Base-by-base conservation (phyloP, 2,113 vertebrate genomes). In the Heterochromis multidens region DNA sequence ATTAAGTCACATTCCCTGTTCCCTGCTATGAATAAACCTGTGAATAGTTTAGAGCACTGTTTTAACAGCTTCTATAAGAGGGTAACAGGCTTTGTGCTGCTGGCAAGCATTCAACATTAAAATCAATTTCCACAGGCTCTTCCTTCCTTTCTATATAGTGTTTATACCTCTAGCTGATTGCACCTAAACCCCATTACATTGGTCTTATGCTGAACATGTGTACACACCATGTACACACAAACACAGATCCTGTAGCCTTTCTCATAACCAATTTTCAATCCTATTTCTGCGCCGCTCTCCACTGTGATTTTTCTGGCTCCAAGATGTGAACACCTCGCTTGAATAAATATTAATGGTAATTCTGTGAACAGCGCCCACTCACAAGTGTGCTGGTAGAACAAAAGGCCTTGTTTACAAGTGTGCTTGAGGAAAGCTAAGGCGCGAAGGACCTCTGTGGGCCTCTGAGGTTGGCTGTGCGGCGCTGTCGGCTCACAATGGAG, bases 331-430 rank as follows among this genome's bases (percentile, higher is more conserved):
- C 82, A 72, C 83, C 77, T 52, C 17, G 80, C 77, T 87, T 92
- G 90, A 93, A 95, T 94, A 92, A 93, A 95, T 92, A 92, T 96
- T 90, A 93, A 93, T 86, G 82, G 62, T 90, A 90, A 87, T 83
- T 92, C 80, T 76, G 77, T 58, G 61, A 93, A 88, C 89, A 59
- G 79, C 87, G 88, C 70, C 80, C 79, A 80, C 90, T 91, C 85
- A 77, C 52, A 21, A 87, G 78, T 83, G 67, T 83, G 72, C 79
- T 14, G 72, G 35, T 88, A 90, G 87, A 93, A 93, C 90, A 94
- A 94, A 93, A 86, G 82, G 89, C 87, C 87, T 86, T 94, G 92
- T 95, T 95, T 93, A 93, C 87, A 81, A 93, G 92, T 59, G 82
- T 3, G 80, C 88, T 79, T 46, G 85, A 88, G 86, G 63, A 87